Evolutionary conservation across 2,888 invertebrate genomes (phyloP).

Genomic region (Lasioglossum leucozonium): DNA sequence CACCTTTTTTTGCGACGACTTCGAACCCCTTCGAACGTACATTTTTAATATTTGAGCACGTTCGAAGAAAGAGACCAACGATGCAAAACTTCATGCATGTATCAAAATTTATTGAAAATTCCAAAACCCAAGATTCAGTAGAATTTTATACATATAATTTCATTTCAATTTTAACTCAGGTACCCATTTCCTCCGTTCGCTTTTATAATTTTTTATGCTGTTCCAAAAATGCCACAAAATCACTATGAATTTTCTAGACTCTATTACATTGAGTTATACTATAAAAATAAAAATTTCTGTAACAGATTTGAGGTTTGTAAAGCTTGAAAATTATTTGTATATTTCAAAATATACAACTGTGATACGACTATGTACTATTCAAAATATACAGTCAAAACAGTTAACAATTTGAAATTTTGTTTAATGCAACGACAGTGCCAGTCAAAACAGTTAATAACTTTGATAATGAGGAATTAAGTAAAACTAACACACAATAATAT

Average conservation of each 20-base stretch:
- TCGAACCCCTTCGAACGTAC: slow-evolving; percentile 66
- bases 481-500: too few relatives aligned
- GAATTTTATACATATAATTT: neutral
- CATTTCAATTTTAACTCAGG: neutral
- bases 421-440: neutral
- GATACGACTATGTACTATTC: too few relatives aligned
- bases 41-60: slow-evolving; percentile 64
- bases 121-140: neutral
- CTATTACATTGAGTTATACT: neutral
- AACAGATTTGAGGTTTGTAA: neutral
- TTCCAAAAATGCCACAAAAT: neutral
- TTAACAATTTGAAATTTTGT: neutral
- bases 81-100: neutral
- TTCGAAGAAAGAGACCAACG: slow-evolving; percentile 55
- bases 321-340: neutral
- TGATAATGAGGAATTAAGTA: too few relatives aligned
- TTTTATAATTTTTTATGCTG: neutral
- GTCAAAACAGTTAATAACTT: too few relatives aligned
- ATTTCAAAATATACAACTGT: too few relatives aligned
- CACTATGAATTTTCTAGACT: neutral
- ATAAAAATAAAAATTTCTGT: neutral
- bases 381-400: too few relatives aligned
- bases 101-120: too few relatives aligned
- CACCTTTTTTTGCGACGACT: neutral
- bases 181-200: neutral